Percentiles rank a stretch among this genome's conserved stretches.
phyloP scores from a whole-genome alignment of 2,888 invertebrate genomes.

The Melanargia galathea region DNA sequence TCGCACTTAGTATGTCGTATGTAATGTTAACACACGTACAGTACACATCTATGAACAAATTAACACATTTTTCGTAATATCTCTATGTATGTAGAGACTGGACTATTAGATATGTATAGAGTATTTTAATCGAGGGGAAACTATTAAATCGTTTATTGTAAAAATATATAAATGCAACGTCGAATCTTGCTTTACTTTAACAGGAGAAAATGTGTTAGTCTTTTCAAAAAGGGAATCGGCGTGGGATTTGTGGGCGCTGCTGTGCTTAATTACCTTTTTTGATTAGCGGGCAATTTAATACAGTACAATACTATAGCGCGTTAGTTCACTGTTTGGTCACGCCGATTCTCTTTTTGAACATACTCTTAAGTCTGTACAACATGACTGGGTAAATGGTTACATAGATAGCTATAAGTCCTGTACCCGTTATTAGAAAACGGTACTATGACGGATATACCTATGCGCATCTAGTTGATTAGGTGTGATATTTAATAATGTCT shows the following conservation, averaged over 20 bases:
- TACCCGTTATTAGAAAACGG: not conserved
- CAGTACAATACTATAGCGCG: too few species aligned
- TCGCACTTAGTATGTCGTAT: not conserved
- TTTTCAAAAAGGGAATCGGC: too few species aligned
- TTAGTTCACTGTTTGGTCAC: too few species aligned
- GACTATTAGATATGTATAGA: not conserved
- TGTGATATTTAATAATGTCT: not conserved
- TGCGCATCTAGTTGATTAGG: not conserved
- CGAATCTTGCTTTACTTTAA: not conserved
- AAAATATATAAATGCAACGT: conserved; percentile 9
- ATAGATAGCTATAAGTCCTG: not conserved
- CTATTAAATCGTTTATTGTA: conserved; percentile 1
- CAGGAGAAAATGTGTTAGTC: conserved; percentile 2
- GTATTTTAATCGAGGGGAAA: conserved; percentile 3
- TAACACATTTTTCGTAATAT: conserved; percentile 3
- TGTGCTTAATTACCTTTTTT: too few species aligned
- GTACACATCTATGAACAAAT: not conserved
- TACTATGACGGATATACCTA: not conserved
- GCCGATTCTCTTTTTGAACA: too few species aligned
- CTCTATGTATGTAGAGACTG: not conserved
- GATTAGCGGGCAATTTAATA: too few species aligned
- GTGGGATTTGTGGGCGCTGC: too few species aligned
- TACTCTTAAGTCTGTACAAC: not conserved
- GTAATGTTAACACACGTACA: not conserved
- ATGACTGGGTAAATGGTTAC: not conserved